phyloP scores from a whole-genome alignment of 2,797 vertebrate genomes.

The Hemibagrus guttatus region DNA sequence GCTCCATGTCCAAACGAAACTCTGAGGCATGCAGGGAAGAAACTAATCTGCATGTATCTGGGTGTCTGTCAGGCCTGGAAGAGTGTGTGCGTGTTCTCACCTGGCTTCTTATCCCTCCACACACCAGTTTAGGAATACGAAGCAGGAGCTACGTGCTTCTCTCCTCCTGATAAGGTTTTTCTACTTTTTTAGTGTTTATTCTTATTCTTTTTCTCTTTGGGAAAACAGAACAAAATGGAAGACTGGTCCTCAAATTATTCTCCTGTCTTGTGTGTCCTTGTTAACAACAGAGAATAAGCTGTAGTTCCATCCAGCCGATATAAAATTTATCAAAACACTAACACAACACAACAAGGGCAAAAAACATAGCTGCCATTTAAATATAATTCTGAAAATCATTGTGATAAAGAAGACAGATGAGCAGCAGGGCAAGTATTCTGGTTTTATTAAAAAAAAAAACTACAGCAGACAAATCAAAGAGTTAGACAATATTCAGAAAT shows the following conservation, averaged over 20 bases:
- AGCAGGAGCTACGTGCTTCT: slow-evolving; percentile 35
- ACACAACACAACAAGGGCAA: neutral
- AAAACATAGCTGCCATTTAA: neutral
- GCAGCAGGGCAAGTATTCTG: neutral
- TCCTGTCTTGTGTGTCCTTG: neutral
- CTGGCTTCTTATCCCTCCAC: slow-evolving; percentile 21
- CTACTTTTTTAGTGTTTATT: neutral
- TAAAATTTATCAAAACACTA: neutral
- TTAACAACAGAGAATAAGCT: neutral
- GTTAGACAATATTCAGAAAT: neutral
- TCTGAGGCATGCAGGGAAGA: slow-evolving; percentile 43
- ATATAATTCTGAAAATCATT: neutral
- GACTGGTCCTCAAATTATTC: neutral
- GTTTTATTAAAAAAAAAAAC: neutral
- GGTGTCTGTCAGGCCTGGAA: slow-evolving; percentile 44
- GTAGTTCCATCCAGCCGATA: neutral
- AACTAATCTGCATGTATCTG: slow-evolving; percentile 48
- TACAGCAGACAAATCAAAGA: neutral
- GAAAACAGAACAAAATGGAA: neutral
- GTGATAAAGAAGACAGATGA: neutral
- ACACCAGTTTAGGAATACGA: slow-evolving; percentile 35
- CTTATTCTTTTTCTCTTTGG: neutral
- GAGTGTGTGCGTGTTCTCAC: slow-evolving; percentile 28
- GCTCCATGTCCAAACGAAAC: slow-evolving; percentile 50
- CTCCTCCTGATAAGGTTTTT: slow-evolving; percentile 2